Conservation (phyloP, 92 coral and sea anemone genomes). For the Paragorgia papillata region DNA sequence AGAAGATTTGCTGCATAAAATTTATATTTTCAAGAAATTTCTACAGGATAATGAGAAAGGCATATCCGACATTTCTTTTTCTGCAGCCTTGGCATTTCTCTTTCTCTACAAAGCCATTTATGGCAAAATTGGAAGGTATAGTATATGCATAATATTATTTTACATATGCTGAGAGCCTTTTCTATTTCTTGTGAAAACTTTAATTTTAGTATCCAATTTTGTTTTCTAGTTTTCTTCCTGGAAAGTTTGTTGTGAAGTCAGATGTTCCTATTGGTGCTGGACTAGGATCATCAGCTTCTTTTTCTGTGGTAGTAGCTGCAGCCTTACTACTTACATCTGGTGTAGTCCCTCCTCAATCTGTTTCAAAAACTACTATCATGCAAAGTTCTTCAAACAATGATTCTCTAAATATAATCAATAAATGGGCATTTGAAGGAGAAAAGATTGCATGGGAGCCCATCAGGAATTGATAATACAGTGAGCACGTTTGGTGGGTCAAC, state of each 20-base stretch:
- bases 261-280: constrained; percentile 90
- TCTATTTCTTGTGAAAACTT: too few species aligned
- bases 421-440: constrained; percentile 92
- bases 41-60: not conserved
- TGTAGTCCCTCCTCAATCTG: not conserved
- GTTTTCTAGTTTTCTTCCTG: constrained; percentile 57
- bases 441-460: constrained; percentile 92
- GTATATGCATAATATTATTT: too few species aligned
- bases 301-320: constrained; percentile 66
- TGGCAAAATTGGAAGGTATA: not conserved
- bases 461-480: constrained; percentile 91
- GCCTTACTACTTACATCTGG: constrained; percentile 70
- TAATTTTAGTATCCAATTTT: not conserved
- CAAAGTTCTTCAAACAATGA: not conserved
- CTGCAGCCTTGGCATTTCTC: constrained; percentile 25
- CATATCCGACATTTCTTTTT: not conserved
- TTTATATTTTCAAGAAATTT: constrained; percentile 10
- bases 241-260: constrained; percentile 65
- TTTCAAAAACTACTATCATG: constrained; percentile 3
- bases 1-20: not conserved
- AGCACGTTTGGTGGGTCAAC: constrained; percentile 74
- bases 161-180: too few species aligned
- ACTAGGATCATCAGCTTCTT: constrained; percentile 92
- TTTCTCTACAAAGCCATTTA: constrained; percentile 31
- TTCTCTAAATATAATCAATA: constrained; percentile 56